A percentile compares a stretch with the other conserved stretches of the same genome.
These are phyloP conservation scores for Oophaga sylvatica DNA, from an alignment of 2,797 vertebrate genomes.

Conservation along the genomic window DNA sequence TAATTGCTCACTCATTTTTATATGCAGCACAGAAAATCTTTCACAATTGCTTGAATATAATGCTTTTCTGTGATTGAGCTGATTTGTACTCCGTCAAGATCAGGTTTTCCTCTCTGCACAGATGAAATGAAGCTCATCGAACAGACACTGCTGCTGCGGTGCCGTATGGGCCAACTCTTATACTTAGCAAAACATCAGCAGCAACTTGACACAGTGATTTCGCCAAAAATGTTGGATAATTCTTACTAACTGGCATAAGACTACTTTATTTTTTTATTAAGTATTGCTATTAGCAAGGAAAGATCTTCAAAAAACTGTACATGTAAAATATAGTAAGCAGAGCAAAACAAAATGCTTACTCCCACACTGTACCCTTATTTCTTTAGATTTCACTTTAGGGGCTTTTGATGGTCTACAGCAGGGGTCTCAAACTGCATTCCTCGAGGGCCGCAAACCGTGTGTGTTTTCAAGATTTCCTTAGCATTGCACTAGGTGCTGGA, in stretches of 20 bases:
- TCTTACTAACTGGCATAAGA: not conserved
- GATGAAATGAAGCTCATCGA: conserved; percentile 32
- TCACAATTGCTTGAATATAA: conserved; percentile 58
- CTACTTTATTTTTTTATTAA: not conserved
- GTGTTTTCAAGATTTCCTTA: too few species aligned
- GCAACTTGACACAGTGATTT: conserved; percentile 2
- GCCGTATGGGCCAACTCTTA: not conserved
- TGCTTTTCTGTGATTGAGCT: conserved; percentile 23
- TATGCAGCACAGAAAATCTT: conserved; percentile 41
- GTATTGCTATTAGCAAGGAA: not conserved
- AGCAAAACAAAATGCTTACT: not conserved
- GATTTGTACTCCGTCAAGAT: conserved; percentile 26
- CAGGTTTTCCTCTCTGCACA: conserved; percentile 28
- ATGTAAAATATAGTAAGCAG: not conserved
- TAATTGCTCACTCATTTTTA: conserved; percentile 60
- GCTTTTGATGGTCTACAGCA: not conserved
- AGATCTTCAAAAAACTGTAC: not conserved
- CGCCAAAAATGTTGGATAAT: conserved; percentile 8
- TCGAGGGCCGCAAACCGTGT: too few species aligned
- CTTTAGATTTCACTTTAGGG: not conserved
- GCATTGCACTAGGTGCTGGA: too few species aligned
- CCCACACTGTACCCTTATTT: not conserved
- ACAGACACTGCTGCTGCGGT: not conserved
- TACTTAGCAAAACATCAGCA: conserved; percentile 52
- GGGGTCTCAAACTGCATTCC: too few species aligned